A percentile compares a stretch with the other conserved stretches of the same genome.
Evolutionary conservation across 2,888 invertebrate species (phyloP).

Genomic region (Drosophila vallismaia): DNA sequence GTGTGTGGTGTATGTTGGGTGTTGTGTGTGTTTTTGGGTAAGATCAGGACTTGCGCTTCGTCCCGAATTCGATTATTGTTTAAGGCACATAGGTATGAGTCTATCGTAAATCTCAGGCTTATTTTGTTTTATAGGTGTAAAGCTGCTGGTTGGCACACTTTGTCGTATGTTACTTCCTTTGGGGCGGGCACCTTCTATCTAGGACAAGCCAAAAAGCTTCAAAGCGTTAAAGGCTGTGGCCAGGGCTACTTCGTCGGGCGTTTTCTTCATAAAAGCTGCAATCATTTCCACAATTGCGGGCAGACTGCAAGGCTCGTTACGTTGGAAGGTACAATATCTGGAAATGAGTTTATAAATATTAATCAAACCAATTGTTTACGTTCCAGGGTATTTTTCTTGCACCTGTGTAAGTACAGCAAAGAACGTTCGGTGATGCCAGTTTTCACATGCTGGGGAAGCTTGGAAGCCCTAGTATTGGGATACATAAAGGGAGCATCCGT

Average conservation of each 20-base stretch:
- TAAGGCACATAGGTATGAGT: conserved; percentile 76
- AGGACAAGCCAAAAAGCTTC: conserved; percentile 93
- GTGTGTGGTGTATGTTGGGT: conserved; percentile 23
- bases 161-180: conserved; percentile 12
- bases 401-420: conserved; percentile 84
- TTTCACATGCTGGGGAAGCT: conserved; percentile 94
- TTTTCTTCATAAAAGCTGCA: conserved; percentile 94
- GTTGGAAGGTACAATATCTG: conserved; percentile 96
- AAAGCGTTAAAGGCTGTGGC: conserved; percentile 96
- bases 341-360: neutral
- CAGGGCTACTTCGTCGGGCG: conserved; percentile 94
- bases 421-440: conserved; percentile 93
- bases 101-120: conserved; percentile 69
- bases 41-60: conserved; percentile 56
- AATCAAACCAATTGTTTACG: neutral
- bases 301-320: conserved; percentile 97
- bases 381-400: neutral
- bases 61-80: conserved; percentile 71
- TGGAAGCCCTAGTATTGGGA: conserved; percentile 96
- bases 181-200: conserved; percentile 18
- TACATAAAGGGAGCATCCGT: conserved; percentile 99
- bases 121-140: conserved; percentile 29
- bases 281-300: conserved; percentile 97
- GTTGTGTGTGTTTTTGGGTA: neutral
- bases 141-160: conserved; percentile 48